Percentiles rank a stretch among this genome's conserved stretches.
Evolutionary conservation across 2,113 vertebrate genomes (phyloP).

Genomic region (Bostrychus sinensis): DNA sequence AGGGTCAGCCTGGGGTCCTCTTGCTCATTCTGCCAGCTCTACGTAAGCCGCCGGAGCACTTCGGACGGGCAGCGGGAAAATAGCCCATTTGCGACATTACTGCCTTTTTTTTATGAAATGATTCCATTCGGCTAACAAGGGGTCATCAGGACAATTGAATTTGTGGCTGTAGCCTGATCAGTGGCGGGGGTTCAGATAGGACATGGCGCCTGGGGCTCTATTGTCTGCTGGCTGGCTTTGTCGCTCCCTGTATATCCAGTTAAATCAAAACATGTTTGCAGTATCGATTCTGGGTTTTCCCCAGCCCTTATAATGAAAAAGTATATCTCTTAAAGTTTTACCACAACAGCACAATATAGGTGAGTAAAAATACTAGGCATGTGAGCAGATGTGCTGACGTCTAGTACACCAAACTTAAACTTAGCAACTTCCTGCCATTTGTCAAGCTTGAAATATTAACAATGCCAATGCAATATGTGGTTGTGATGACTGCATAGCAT

Average conservation of each 20-base stretch:
- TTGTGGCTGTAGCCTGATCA: constrained; percentile 60
- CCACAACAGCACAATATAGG: not conserved
- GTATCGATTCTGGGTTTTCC: constrained; percentile 53
- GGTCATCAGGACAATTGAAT: constrained; percentile 75
- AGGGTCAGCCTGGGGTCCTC: constrained; percentile 63
- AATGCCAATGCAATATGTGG: no score
- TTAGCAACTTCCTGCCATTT: no score
- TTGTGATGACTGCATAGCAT: not conserved
- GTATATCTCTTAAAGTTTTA: not conserved
- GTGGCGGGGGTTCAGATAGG: constrained; percentile 36
- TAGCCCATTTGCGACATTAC: constrained; percentile 55
- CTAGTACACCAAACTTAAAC: no score
- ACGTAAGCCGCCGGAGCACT: constrained; percentile 40
- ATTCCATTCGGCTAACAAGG: constrained; percentile 68
- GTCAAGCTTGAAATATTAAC: no score
- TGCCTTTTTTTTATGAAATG: constrained; percentile 55
- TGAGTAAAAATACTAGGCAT: no score
- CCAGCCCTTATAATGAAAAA: no score
- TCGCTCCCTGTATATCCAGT: constrained; percentile 43
- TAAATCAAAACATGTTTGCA: constrained; percentile 39
- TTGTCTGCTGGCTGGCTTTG: constrained; percentile 19
- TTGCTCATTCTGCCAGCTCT: constrained; percentile 53
- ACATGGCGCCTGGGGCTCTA: constrained; percentile 46
- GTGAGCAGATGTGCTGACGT: no score
- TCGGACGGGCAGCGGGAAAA: constrained; percentile 55